phyloP scores from a whole-genome alignment of 2,888 invertebrate genomes.

The Lymantria monacha region DNA sequence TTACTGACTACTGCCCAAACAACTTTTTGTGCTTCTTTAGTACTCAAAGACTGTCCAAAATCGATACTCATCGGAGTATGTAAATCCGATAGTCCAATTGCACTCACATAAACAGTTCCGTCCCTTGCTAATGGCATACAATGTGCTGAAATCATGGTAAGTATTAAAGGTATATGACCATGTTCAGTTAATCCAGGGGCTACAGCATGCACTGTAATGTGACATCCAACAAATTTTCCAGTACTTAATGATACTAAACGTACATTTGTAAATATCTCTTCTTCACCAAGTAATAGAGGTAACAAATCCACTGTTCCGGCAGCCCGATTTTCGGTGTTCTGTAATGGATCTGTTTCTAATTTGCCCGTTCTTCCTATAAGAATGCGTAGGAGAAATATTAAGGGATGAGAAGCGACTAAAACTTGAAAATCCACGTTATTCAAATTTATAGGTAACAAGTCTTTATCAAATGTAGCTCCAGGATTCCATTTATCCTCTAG shows the following conservation, averaged over 20 bases:
- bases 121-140: slow-evolving; percentile 63
- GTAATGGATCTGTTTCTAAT: slow-evolving; percentile 57
- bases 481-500: slow-evolving; percentile 54
- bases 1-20: slow-evolving; percentile 61
- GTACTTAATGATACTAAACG: slow-evolving; percentile 44
- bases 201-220: slow-evolving; percentile 43
- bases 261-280: slow-evolving; percentile 44
- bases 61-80: slow-evolving; percentile 40
- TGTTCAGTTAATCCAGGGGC: slow-evolving; percentile 34
- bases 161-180: slow-evolving; percentile 42
- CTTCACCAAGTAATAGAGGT: slow-evolving; percentile 62
- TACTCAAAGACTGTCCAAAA: slow-evolving; percentile 64
- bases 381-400: slow-evolving; percentile 57
- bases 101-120: slow-evolving; percentile 60
- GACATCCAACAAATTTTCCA: slow-evolving; percentile 45
- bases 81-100: slow-evolving; percentile 55
- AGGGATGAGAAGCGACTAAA: slow-evolving; percentile 51
- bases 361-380: slow-evolving; percentile 47
- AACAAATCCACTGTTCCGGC: slow-evolving; percentile 65
- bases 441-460: slow-evolving; percentile 49
- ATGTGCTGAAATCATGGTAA: slow-evolving; percentile 67
- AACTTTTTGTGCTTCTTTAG: slow-evolving; percentile 44
- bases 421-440: slow-evolving; percentile 40
- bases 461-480: slow-evolving; percentile 29
- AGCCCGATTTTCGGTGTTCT: slow-evolving; percentile 57